A percentile compares a stretch with the other conserved stretches of the same genome.
Conservation (phyloP, 2,113 vertebrate species). For the Plecotus auritus region DNA sequence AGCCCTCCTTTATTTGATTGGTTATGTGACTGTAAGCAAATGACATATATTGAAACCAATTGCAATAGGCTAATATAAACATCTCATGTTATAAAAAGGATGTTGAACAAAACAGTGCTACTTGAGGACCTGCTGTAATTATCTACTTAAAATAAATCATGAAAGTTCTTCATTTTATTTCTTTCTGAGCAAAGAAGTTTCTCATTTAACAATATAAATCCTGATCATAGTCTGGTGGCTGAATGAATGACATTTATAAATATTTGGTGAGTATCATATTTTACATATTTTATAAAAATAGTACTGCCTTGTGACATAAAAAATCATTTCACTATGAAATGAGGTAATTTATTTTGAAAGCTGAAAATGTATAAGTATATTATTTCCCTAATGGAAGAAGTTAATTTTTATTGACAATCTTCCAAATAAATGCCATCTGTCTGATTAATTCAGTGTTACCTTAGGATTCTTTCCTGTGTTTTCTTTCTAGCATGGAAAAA, state of each 20-base stretch:
- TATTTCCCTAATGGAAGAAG: constrained; percentile 56
- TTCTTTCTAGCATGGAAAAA: constrained; percentile 48
- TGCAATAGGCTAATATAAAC: not conserved
- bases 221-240: not conserved
- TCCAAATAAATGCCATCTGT: constrained; percentile 65
- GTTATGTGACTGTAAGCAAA: not conserved
- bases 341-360: constrained; percentile 68
- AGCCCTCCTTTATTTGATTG: not conserved
- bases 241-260: constrained; percentile 18
- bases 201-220: constrained; percentile 1
- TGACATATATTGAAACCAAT: not conserved
- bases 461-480: constrained; percentile 58
- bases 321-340: constrained; percentile 32
- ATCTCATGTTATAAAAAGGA: not conserved
- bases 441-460: constrained; percentile 63
- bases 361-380: constrained; percentile 45
- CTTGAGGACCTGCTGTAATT: not conserved
- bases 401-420: constrained; percentile 69
- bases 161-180: constrained; percentile 9
- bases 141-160: not conserved
- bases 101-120: not conserved
- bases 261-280: not conserved
- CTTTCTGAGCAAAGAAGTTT: constrained; percentile 30
- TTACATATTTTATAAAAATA: constrained; percentile 42
- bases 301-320: constrained; percentile 54